Percentiles rank a stretch among this genome's conserved stretches.
These are phyloP conservation scores for Tapirus indicus DNA, from an alignment of 2,797 vertebrate species.

Conservation along the genomic window DNA sequence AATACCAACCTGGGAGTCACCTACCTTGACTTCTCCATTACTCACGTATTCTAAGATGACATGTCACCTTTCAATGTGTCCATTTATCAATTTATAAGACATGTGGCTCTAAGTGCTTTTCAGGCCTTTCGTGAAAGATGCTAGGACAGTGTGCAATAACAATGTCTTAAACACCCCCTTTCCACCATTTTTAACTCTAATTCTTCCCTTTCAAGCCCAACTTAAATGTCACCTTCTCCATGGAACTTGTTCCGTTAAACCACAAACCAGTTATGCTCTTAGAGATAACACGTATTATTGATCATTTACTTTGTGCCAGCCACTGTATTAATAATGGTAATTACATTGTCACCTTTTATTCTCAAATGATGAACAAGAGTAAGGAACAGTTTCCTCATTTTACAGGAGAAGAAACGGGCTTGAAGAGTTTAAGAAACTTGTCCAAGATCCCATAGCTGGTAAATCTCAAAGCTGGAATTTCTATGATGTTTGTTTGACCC, in stretches of 20 bases:
- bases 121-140: constrained; percentile 37
- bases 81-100: constrained; percentile 39
- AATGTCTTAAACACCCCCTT: not conserved
- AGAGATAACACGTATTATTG: not conserved
- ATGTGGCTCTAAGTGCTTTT: constrained; percentile 19
- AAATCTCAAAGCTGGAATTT: not conserved
- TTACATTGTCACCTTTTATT: not conserved
- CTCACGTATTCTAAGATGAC: constrained; percentile 44
- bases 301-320: not conserved
- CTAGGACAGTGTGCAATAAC: not conserved
- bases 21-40: constrained; percentile 12
- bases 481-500: not conserved
- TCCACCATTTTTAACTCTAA: not conserved
- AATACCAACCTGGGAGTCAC: constrained; percentile 28
- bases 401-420: not conserved
- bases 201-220: not conserved
- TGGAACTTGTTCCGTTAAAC: not conserved
- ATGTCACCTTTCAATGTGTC: not conserved
- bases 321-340: not conserved
- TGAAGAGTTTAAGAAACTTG: not conserved
- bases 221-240: not conserved
- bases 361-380: not conserved
- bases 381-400: not conserved
- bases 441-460: not conserved
- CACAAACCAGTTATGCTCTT: not conserved